Conservation (phyloP, 1,140 invertebrate species). For the Lordiphosa collinella region DNA sequence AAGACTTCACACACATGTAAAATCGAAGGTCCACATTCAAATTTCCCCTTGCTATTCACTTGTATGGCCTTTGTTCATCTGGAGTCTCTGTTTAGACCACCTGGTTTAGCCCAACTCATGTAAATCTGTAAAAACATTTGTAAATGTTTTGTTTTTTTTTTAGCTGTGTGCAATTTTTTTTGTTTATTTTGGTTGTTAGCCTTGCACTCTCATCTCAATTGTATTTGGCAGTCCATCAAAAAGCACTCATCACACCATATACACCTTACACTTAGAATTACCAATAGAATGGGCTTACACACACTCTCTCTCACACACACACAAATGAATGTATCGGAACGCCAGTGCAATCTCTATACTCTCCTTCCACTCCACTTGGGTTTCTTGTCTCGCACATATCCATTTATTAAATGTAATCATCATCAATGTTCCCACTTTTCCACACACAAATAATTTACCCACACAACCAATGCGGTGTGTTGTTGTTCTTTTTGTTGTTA, state of each 20-base stretch:
- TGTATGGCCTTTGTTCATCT: no score
- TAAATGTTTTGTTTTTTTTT: conserved; percentile 15
- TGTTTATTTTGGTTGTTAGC: conserved; percentile 51
- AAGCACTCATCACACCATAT: conserved; percentile 27
- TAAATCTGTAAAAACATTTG: conserved; percentile 40
- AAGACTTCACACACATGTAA: no score
- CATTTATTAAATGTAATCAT: no score
- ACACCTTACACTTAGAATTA: not conserved
- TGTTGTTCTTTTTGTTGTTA: conserved; percentile 17
- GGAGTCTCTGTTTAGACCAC: no score
- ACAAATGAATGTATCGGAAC: conserved; percentile 21
- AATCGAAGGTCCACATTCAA: no score
- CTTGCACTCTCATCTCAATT: conserved; percentile 34
- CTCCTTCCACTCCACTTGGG: conserved; percentile 1
- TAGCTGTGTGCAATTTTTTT: conserved; percentile 19
- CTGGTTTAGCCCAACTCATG: conserved; percentile 11
- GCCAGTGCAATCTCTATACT: conserved; percentile 19
- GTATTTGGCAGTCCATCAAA: conserved; percentile 36
- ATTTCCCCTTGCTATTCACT: no score
- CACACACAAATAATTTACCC: conserved; percentile 10
- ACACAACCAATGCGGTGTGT: conserved; percentile 13
- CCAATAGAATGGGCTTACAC: not conserved
- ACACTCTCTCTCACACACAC: conserved; percentile 1
- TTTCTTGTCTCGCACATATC: no score
- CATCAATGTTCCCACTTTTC: conserved; percentile 18